Conservation (phyloP, 2,797 vertebrate genomes). For the Parauchenoglanis punctatus region DNA sequence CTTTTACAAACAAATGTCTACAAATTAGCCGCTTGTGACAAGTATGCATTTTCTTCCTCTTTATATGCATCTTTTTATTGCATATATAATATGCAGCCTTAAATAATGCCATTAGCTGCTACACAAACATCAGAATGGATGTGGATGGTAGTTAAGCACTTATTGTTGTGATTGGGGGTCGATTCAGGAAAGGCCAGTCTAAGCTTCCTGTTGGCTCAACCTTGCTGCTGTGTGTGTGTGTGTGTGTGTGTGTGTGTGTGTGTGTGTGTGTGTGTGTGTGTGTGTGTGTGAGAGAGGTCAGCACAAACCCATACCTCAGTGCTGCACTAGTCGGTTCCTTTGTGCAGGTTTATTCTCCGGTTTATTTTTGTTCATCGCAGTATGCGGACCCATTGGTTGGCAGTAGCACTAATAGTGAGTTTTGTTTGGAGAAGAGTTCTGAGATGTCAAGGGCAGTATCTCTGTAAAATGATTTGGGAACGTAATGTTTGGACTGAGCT, state of each 20-base stretch:
- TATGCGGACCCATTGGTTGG: neutral
- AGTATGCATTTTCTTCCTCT: neutral
- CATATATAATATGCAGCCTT: neutral
- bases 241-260: no score
- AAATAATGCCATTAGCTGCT: neutral
- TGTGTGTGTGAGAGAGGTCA: neutral
- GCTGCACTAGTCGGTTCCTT: neutral
- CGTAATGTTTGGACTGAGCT: neutral
- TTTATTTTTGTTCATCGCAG: neutral
- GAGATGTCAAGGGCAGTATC: neutral
- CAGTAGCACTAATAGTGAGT: neutral
- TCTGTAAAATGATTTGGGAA: neutral
- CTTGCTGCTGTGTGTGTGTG: neutral
- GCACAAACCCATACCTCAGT: neutral
- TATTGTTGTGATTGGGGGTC: slow-evolving; percentile 26
- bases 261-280: neutral
- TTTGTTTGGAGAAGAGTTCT: neutral
- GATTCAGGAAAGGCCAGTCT: slow-evolving; percentile 40
- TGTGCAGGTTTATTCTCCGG: neutral
- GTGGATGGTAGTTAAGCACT: neutral
- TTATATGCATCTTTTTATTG: neutral
- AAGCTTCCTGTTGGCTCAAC: slow-evolving; percentile 20
- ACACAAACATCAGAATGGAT: neutral
- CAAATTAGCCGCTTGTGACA: neutral
- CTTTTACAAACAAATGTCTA: neutral